A percentile compares a stretch with the other conserved stretches of the same genome.
phyloP scores from a whole-genome alignment of 2,888 invertebrate genomes.

The Dasypogon diadema region DNA sequence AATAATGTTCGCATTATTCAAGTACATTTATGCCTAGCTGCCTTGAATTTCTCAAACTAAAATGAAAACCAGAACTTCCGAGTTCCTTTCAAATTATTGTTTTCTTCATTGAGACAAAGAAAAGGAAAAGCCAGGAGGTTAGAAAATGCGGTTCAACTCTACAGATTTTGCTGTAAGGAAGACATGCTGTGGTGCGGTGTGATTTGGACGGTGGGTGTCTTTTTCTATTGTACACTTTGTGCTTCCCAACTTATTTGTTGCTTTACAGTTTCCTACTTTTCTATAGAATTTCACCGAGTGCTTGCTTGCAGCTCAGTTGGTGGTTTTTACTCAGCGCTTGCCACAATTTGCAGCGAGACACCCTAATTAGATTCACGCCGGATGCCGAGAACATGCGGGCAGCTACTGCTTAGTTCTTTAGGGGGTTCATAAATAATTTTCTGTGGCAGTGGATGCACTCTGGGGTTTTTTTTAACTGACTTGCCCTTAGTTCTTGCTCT shows the following conservation, averaged over 20 bases:
- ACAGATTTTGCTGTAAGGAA: not conserved
- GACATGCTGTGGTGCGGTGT: not conserved
- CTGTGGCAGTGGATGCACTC: conserved; percentile 39
- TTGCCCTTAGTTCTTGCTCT: not conserved
- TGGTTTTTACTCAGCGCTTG: conserved; percentile 19
- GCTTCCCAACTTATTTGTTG: conserved; percentile 7
- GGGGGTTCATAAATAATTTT: conserved; percentile 53
- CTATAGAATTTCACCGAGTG: not conserved
- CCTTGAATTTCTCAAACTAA: too few species aligned
- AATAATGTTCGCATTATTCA: too few species aligned
- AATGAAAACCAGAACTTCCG: too few species aligned
- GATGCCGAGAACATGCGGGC: conserved; percentile 43
- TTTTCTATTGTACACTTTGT: conserved; percentile 36
- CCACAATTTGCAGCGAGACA: conserved; percentile 46
- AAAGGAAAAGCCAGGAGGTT: not conserved
- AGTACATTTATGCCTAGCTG: too few species aligned
- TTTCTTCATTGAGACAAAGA: too few species aligned
- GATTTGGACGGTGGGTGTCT: conserved; percentile 3
- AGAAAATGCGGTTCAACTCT: not conserved
- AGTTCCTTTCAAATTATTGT: too few species aligned
- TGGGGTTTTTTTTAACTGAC: conserved; percentile 23
- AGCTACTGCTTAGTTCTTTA: conserved; percentile 26
- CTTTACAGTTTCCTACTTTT: conserved; percentile 18
- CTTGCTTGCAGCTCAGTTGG: conserved; percentile 22
- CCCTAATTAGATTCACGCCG: conserved; percentile 54